Percentiles rank a stretch among this genome's conserved stretches.
Evolutionary conservation across 2,113 vertebrate genomes (phyloP).

Genomic region (Phrynosoma blainvillii): DNA sequence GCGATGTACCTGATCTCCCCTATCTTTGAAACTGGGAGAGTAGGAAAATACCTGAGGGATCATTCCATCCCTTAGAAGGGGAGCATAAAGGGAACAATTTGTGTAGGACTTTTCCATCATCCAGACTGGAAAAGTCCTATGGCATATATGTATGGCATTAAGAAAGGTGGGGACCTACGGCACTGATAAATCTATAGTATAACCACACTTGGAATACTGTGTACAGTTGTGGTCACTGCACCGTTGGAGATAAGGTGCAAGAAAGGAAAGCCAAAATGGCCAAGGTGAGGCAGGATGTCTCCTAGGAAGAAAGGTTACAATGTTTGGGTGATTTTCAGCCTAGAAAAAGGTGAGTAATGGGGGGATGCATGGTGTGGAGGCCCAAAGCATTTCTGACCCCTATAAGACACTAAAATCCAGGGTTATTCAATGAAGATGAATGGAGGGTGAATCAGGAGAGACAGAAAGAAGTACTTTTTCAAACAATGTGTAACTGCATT

Average conservation of each 20-base stretch:
- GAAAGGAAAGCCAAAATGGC: too few relatives aligned
- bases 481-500: too few relatives aligned
- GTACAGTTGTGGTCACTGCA: background rate
- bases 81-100: background rate
- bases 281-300: background rate
- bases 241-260: background rate
- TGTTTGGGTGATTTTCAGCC: background rate
- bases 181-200: background rate
- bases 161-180: background rate
- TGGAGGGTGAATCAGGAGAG: too few relatives aligned
- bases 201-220: background rate
- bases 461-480: too few relatives aligned
- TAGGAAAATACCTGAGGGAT: background rate
- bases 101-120: background rate
- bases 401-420: too few relatives aligned
- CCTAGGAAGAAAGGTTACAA: background rate
- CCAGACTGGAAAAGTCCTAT: background rate
- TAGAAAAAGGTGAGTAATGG: background rate
- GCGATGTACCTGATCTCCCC: background rate
- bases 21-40: background rate
- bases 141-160: too few relatives aligned
- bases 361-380: background rate
- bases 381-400: too few relatives aligned
- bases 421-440: too few relatives aligned
- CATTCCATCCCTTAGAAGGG: background rate